Percentiles rank a stretch among this genome's conserved stretches.
Conservation (phyloP, 2,888 invertebrate genomes). For the Entomobrya proxima region DNA sequence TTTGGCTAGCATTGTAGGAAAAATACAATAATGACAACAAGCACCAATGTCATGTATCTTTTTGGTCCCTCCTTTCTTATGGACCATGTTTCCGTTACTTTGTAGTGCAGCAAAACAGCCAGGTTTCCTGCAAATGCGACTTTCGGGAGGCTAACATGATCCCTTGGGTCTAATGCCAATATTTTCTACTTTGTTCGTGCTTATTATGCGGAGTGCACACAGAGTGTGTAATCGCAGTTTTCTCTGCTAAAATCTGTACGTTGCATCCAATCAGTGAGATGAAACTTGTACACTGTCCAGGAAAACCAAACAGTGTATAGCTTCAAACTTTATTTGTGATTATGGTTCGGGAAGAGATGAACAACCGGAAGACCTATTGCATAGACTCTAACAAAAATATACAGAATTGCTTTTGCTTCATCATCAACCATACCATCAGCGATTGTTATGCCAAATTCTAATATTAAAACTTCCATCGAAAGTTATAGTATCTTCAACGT, state of each 20-base stretch:
- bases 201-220: conserved; percentile 40
- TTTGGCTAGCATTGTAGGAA: not conserved
- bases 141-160: conserved; percentile 18
- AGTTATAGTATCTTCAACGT: not conserved
- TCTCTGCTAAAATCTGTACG: not conserved
- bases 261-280: not conserved
- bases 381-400: not conserved
- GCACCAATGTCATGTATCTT: not conserved
- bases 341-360: no score
- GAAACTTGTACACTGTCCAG: no score
- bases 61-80: not conserved
- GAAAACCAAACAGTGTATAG: no score
- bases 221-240: not conserved
- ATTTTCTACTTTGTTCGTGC: conserved; percentile 41
- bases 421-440: conserved; percentile 12
- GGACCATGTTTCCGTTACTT: not conserved
- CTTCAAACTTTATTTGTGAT: no score
- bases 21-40: not conserved
- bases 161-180: conserved; percentile 53
- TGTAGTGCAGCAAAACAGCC: not conserved
- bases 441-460: conserved; percentile 52
- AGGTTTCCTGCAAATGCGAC: conserved; percentile 42
- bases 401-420: not conserved
- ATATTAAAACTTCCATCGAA: not conserved
- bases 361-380: no score